Evolutionary conservation across 1,140 invertebrate genomes (phyloP).

Genomic region (Micrasema longulum): DNA sequence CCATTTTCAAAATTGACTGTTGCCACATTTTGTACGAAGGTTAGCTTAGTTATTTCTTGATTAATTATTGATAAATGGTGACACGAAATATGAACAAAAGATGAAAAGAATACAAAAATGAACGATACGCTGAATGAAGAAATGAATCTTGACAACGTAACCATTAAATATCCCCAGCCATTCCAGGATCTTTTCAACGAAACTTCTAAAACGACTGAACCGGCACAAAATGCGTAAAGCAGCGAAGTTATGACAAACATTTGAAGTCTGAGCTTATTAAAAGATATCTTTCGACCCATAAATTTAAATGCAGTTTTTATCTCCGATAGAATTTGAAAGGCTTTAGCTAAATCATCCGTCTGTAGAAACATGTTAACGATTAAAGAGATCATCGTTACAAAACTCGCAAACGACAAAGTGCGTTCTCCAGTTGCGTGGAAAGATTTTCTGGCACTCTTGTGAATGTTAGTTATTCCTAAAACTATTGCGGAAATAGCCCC

Average conservation of each 20-base stretch:
- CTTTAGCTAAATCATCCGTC: constrained; percentile 13
- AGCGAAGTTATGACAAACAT: not conserved
- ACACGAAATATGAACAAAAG: not conserved
- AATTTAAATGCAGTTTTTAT: not conserved
- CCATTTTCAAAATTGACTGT: not conserved
- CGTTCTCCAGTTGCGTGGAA: not conserved
- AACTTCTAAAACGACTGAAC: not conserved
- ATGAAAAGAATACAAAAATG: not conserved
- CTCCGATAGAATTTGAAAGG: not conserved
- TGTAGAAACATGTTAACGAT: not conserved
- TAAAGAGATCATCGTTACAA: not conserved
- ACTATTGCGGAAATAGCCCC: not conserved
- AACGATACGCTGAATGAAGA: not conserved
- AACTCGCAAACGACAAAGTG: not conserved
- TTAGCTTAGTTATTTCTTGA: not conserved
- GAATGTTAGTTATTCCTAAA: not conserved
- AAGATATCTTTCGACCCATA: not conserved
- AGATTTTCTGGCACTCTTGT: not conserved
- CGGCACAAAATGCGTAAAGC: not conserved
- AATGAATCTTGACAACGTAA: not conserved
- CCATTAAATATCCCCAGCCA: not conserved
- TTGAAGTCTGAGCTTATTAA: not conserved
- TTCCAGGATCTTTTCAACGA: not conserved
- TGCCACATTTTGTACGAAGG: not conserved
- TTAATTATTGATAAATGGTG: not conserved